Evolutionary conservation across 2,113 vertebrate genomes (phyloP).

Genomic region (Brachypodius melanocephalos): DNA sequence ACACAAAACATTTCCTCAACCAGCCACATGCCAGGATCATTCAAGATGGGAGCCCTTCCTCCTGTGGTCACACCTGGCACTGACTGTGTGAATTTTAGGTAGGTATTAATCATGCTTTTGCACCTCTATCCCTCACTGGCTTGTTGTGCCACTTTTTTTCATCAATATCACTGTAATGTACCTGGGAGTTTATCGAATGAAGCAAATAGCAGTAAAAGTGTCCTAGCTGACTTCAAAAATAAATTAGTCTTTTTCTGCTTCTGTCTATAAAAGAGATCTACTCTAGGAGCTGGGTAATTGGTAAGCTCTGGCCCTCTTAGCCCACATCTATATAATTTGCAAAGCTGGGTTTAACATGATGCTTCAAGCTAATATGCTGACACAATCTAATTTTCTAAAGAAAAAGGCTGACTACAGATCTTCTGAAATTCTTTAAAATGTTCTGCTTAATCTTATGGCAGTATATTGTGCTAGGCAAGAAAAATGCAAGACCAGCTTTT

Average conservation of each 20-base stretch:
- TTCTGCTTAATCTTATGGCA: not conserved
- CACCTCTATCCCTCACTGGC: not conserved
- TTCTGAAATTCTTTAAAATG: constrained; percentile 1
- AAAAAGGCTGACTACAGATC: not conserved
- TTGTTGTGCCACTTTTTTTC: not conserved
- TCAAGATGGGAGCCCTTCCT: not conserved
- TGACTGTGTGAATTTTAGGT: not conserved
- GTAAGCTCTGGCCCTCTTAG: not conserved
- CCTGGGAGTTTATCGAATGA: not conserved
- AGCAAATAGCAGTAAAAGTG: not conserved
- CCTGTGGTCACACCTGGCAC: not conserved
- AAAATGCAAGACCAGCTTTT: not conserved
- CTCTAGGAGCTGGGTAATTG: not conserved
- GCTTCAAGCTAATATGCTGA: not conserved
- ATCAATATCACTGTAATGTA: not conserved
- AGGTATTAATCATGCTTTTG: not conserved
- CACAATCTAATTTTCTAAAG: not conserved
- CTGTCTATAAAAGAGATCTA: not conserved
- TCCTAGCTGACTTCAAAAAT: not conserved
- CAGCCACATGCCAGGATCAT: not conserved
- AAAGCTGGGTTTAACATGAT: not conserved
- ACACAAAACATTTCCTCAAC: not conserved
- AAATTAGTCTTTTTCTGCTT: not conserved
- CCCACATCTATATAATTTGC: not conserved
- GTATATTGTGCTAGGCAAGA: not conserved